Evolutionary conservation across 2,888 invertebrate species (phyloP), one percentile per base, ranked within the genome.

Genomic region (Metallyticus violacea): DNA sequence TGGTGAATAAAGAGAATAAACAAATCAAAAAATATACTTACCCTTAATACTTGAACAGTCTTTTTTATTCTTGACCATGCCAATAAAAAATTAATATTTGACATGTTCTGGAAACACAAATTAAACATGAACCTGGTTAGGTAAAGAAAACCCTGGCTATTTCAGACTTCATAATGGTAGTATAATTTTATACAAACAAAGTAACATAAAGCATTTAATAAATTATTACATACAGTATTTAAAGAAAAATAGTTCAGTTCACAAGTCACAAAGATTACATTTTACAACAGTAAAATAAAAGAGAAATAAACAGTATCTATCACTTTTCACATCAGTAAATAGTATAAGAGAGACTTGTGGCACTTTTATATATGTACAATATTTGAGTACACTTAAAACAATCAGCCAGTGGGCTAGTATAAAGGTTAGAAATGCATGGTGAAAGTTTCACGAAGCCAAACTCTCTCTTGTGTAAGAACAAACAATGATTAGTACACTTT

Each of bases 251-350:
- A 76, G 40, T 22, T 82, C 40, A 40, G 62, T 40, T 76, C 82
- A 82, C 82, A 82, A 76, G 25, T 82, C 82, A 82, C 82, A 82
- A 62, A 82, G 26, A 82, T 82, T 82, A 82, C 76, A 82, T 82
- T 82, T 62, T 76, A 82, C 82, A 82, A 82, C 76, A 82, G 30
- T 82, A 82, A 82, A 76, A 82, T 22, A 76, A 82, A 82, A 7
- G 26, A 81, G 28, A 80, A 80, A n/a, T 25, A 26, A 26, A n/a
- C 40, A 9, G 22, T 62, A 4, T 62, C 40, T 62, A 62, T 81
- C 25, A 76, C 76, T 82, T 40, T 40, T 62, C 22, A 82, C 29
- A 76, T 15, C 82, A 82, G 76, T 76, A 82, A 76, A 26, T 26
- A 82, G 76, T n/a, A 9, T n/a, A 30, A 80, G 25, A 81, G 30